These are phyloP conservation scores for Cebuella pygmaea DNA, from an alignment of 2,797 vertebrate genomes.

Conservation along the genomic window DNA sequence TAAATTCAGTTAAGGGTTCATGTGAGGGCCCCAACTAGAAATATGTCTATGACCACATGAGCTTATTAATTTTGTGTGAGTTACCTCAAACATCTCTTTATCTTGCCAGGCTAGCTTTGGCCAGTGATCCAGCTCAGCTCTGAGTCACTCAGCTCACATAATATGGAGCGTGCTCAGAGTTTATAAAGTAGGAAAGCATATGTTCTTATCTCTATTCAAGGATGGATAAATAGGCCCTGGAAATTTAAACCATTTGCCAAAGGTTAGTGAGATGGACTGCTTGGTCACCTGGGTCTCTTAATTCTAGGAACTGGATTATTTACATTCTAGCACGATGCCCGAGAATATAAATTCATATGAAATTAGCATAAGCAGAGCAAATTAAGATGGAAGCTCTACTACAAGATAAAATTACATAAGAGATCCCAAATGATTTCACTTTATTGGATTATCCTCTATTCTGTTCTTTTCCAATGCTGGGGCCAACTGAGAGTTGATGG, in stretches of 20 bases:
- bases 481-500: constrained; percentile 47
- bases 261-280: not conserved
- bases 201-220: not conserved
- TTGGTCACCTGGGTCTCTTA: constrained; percentile 15
- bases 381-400: constrained; percentile 63
- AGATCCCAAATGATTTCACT: constrained; percentile 59
- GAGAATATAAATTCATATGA: constrained; percentile 56
- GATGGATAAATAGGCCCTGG: not conserved
- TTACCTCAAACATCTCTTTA: not conserved
- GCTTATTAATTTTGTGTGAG: not conserved
- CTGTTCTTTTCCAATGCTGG: constrained; percentile 65
- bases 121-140: not conserved
- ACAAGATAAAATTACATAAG: constrained; percentile 65
- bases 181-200: not conserved
- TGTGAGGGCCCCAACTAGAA: not conserved
- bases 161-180: not conserved
- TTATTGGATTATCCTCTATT: constrained; percentile 62
- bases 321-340: not conserved
- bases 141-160: not conserved
- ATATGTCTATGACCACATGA: accelerated
- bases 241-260: not conserved
- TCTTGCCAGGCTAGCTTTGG: not conserved
- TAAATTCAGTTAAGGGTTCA: not conserved
- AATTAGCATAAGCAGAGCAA: constrained; percentile 68
- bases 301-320: constrained; percentile 42